Conservation (phyloP, 2,888 invertebrate genomes). For the Carterocephalus palaemon region DNA sequence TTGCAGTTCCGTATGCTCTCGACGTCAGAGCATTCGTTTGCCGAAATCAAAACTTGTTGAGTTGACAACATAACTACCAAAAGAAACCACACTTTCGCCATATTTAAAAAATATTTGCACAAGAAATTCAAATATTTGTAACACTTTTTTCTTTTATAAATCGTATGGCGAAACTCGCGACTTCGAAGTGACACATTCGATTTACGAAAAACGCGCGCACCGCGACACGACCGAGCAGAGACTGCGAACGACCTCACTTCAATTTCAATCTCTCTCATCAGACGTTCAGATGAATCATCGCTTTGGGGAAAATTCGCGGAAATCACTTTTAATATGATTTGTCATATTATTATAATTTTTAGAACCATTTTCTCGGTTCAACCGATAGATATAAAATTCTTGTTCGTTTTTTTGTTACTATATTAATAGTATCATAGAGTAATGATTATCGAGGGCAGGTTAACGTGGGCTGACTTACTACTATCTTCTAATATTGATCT, state of each 20-base stretch:
- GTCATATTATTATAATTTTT: not conserved
- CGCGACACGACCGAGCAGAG: slow-evolving; percentile 39
- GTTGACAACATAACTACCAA: slow-evolving; percentile 51
- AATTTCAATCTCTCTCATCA: slow-evolving; percentile 1
- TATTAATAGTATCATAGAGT: too few relatives aligned
- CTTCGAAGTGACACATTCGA: slow-evolving; percentile 37
- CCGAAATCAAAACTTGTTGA: slow-evolving; percentile 49
- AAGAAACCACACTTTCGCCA: slow-evolving; percentile 54
- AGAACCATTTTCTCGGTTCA: not conserved
- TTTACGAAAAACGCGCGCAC: slow-evolving; percentile 49
- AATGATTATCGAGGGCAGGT: too few relatives aligned
- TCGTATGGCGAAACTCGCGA: slow-evolving; percentile 7
- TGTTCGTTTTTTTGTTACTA: too few relatives aligned
- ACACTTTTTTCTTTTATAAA: slow-evolving; percentile 6
- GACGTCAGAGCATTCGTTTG: slow-evolving; percentile 39
- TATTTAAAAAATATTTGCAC: slow-evolving; percentile 36
- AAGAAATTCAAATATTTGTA: not conserved
- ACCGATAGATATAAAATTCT: too few relatives aligned
- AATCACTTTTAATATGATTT: slow-evolving; percentile 38
- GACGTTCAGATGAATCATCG: slow-evolving; percentile 58
- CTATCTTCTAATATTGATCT: too few relatives aligned
- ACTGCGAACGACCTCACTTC: slow-evolving; percentile 39
- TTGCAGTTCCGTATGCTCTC: slow-evolving; percentile 47
- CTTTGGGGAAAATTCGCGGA: slow-evolving; percentile 56
- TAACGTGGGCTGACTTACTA: too few relatives aligned